These are phyloP conservation scores for Ridgeia piscesae DNA, from an alignment of 1,140 invertebrate species.

Conservation along the genomic window DNA sequence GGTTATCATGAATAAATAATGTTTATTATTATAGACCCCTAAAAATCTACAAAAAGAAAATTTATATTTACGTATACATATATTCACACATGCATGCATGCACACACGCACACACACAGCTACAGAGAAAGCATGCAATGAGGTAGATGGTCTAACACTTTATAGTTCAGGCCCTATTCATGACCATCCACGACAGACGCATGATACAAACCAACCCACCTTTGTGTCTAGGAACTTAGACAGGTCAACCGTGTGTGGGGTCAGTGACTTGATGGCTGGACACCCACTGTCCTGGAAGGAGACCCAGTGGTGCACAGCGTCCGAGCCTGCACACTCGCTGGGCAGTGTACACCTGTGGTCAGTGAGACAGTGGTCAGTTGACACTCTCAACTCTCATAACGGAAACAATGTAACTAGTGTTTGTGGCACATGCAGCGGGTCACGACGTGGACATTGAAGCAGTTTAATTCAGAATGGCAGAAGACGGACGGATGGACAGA, in stretches of 20 bases:
- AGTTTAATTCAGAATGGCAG: not conserved
- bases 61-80: too few species aligned
- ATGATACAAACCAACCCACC: not conserved
- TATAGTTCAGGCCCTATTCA: too few species aligned
- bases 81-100: too few species aligned
- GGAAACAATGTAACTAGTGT: not conserved
- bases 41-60: too few species aligned
- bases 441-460: not conserved
- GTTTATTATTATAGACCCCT: too few species aligned
- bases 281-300: not conserved
- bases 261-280: not conserved
- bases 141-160: too few species aligned
- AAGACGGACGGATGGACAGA: not conserved
- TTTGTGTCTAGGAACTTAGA: not conserved
- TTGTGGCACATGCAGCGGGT: not conserved
- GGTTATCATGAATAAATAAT: too few species aligned
- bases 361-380: not conserved
- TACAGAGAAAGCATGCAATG: too few species aligned
- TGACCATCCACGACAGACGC: too few species aligned
- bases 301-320: not conserved
- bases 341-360: not conserved
- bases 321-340: not conserved
- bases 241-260: not conserved
- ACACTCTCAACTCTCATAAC: not conserved
- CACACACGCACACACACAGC: too few species aligned